Percentiles rank a stretch among this genome's conserved stretches.
Evolutionary conservation across 1,140 invertebrate genomes (phyloP).

Genomic region (Steinernema khuongi): DNA sequence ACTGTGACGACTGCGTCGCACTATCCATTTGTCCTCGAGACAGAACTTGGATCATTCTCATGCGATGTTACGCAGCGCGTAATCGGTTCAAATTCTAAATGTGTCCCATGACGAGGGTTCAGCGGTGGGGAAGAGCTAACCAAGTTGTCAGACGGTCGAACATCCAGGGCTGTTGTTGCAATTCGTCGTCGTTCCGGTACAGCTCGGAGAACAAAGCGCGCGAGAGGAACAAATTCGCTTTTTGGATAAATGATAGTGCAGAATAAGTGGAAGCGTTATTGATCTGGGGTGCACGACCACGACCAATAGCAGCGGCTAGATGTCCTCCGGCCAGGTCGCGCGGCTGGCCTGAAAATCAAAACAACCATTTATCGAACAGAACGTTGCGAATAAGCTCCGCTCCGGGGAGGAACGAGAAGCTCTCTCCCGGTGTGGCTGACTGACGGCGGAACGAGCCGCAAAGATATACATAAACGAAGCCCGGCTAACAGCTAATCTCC

Average conservation of each 20-base stretch:
- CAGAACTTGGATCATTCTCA: not conserved
- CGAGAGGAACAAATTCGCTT: not conserved
- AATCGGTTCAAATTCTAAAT: not conserved
- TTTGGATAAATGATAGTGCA: not conserved
- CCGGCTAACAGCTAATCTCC: not conserved
- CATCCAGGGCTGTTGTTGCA: not conserved
- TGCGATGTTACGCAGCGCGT: not conserved
- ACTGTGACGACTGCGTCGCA: not conserved
- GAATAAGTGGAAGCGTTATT: not conserved
- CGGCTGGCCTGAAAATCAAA: not conserved
- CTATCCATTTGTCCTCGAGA: not conserved
- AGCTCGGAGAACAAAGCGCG: not conserved
- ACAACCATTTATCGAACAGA: not conserved
- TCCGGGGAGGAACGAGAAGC: too few relatives aligned
- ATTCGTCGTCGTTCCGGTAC: not conserved
- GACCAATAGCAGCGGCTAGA: not conserved
- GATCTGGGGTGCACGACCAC: not conserved
- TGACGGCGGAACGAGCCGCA: too few relatives aligned
- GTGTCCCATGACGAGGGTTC: not conserved
- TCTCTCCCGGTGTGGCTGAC: too few relatives aligned
- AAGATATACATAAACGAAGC: not conserved
- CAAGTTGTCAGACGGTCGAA: not conserved
- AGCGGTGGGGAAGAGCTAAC: not conserved
- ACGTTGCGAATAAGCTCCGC: not conserved
- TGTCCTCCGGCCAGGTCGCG: not conserved